Base-by-base conservation (phyloP, 2,113 vertebrate genomes). In the Anarrhichthys ocellatus region DNA sequence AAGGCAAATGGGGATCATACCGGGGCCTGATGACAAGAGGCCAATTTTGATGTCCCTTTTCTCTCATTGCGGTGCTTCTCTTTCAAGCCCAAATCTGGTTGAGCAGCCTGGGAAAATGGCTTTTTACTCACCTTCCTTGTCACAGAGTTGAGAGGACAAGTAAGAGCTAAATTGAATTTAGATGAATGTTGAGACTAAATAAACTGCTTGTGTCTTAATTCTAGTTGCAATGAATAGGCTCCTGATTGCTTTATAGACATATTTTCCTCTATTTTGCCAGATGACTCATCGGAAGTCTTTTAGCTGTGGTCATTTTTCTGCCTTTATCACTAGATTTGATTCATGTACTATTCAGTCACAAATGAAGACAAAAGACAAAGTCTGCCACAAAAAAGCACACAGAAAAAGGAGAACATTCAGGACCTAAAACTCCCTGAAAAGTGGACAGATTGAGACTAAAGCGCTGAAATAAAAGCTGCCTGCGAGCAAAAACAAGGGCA, bases 1-100 rank as follows among this genome's bases (percentile, higher is more conserved):
- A 94, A 94, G 92, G 89, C 88, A 94, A 95, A 95, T 93, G 92
- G 86, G 84, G 89, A 94, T 94, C 92, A 94, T 93, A 90, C 91
- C 50, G 24, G 59, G 54, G 81, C 88, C 82, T 36, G 94, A 94
- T 96, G 95, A 95, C 92, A 95, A 92, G 88, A 87, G 91, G 87
- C 87, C 93, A 94, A 94, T 94, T 95, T 95, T 92, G 92, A 94
- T 89, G 92, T 94, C 94, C 90, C 89, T 80, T 92, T 92, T 92
- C 93, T 92, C 92, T 93, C 92, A 88, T 83, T 91, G 89, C 86
- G 58, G 81, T 34, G 85, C 83, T 89, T 93, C 91, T 90, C 89
- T 93, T 92, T 94, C 93, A 94, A 93, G 94, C 86, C 82, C 42
- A 89, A 90, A 85, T 90, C 82, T 86, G 85, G 64, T 84, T 92